phyloP scores from a whole-genome alignment of 2,888 invertebrate genomes.

The Cephus rjabovi region DNA sequence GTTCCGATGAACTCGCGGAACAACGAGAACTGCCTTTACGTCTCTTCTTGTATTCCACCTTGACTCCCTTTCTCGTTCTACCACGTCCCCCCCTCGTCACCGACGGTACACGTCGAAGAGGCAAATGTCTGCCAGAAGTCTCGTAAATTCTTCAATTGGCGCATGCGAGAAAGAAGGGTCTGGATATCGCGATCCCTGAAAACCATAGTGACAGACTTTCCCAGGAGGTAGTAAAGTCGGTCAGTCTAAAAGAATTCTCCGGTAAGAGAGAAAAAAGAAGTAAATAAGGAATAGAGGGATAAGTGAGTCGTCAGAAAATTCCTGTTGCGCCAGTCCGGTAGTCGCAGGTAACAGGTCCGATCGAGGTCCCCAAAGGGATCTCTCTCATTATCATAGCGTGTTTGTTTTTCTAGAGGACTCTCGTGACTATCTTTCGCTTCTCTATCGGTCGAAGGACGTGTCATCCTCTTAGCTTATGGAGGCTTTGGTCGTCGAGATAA shows the following conservation, averaged over 20 bases:
- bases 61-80: slow-evolving; percentile 15
- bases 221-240: not conserved
- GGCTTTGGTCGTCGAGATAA: slow-evolving; percentile 18
- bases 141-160: slow-evolving; percentile 16
- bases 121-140: slow-evolving; percentile 10
- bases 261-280: slow-evolving; percentile 14
- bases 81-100: slow-evolving; percentile 4
- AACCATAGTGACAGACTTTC: not conserved
- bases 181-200: not conserved
- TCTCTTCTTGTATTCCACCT: slow-evolving; percentile 2
- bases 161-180: slow-evolving; percentile 5
- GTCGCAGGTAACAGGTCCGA: slow-evolving; percentile 40
- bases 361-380: slow-evolving; percentile 9
- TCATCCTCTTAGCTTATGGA: slow-evolving; percentile 20
- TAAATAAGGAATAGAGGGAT: slow-evolving; percentile 9
- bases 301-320: slow-evolving; percentile 21
- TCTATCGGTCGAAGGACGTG: slow-evolving; percentile 20
- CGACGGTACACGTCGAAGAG: not conserved
- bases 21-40: not conserved
- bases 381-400: slow-evolving; percentile 21
- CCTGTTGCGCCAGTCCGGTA: slow-evolving; percentile 12
- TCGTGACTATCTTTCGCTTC: not conserved
- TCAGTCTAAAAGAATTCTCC: not conserved
- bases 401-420: slow-evolving; percentile 16
- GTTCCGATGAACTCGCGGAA: not conserved